Evolutionary conservation across 2,113 vertebrate species (phyloP).

Genomic region (Variabilichromis moorii): DNA sequence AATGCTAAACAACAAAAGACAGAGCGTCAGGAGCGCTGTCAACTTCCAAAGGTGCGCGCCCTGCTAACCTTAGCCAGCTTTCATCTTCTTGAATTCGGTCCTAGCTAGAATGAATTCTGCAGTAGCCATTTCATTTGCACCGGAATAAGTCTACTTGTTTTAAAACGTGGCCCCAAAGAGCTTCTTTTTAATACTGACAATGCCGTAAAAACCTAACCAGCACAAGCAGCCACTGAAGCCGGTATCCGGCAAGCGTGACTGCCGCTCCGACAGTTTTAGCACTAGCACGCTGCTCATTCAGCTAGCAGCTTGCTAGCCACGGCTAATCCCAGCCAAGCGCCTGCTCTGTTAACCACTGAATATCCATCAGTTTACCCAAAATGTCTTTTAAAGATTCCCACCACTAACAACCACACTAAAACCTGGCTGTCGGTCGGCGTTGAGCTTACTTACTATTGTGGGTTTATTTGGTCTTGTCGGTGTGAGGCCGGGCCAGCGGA

Average conservation of each 20-base stretch:
- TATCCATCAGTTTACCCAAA: not conserved
- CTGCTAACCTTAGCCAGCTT: conserved; percentile 18
- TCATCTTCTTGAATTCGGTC: not conserved
- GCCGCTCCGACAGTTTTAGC: not conserved
- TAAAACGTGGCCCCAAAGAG: not conserved
- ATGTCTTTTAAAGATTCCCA: fast-evolving
- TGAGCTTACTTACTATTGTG: conserved; percentile 44
- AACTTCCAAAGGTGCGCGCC: not conserved
- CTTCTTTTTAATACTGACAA: not conserved
- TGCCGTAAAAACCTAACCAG: not conserved
- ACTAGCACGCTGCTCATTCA: not conserved
- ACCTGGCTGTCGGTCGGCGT: not conserved
- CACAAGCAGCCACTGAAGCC: not conserved
- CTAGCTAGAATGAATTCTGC: not conserved
- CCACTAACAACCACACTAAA: not conserved
- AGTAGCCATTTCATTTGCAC: not conserved
- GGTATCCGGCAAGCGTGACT: not conserved
- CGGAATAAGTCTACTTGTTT: not conserved
- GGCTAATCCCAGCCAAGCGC: not conserved
- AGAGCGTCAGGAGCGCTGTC: not conserved
- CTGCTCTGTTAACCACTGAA: not conserved
- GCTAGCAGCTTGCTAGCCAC: conserved; percentile 12
- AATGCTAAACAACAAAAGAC: not conserved
- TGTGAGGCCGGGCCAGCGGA: not conserved
- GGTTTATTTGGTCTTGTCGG: not conserved